These are phyloP conservation scores for Drosophila ficusphila DNA, from an alignment of 1,140 invertebrate species.

Conservation along the genomic window DNA sequence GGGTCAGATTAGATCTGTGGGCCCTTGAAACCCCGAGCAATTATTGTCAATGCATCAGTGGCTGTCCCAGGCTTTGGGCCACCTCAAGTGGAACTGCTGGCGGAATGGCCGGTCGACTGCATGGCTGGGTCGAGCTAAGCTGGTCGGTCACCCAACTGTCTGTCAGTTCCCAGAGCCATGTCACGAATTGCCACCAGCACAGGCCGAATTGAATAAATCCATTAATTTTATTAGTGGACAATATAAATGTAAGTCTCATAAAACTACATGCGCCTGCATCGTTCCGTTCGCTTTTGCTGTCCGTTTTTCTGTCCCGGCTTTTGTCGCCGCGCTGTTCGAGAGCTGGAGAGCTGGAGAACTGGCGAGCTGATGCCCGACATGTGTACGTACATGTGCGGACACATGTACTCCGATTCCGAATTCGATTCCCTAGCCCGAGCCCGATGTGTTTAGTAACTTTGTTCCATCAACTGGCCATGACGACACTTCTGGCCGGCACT, in stretches of 20 bases:
- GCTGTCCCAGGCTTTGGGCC: slow-evolving; percentile 21
- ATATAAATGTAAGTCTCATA: slow-evolving; percentile 73
- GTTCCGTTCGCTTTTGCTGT: slow-evolving; percentile 31
- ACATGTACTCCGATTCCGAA: slow-evolving; percentile 49
- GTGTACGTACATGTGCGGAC: slow-evolving; percentile 52
- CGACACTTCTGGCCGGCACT: slow-evolving; percentile 34
- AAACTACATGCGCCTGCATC: slow-evolving; percentile 68
- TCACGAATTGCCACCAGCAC: slow-evolving; percentile 73
- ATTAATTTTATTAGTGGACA: slow-evolving; percentile 79
- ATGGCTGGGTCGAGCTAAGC: not conserved
- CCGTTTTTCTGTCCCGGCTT: slow-evolving; percentile 16
- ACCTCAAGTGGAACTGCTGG: slow-evolving; percentile 69
- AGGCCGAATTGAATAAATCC: slow-evolving; percentile 72
- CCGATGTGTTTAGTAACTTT: slow-evolving; percentile 53
- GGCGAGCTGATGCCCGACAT: slow-evolving; percentile 49
- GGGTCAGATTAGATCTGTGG: slow-evolving; percentile 36
- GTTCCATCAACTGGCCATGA: slow-evolving; percentile 55
- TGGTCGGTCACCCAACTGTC: slow-evolving; percentile 28
- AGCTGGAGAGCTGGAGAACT: slow-evolving; percentile 7
- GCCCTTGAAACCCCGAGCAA: slow-evolving; percentile 17
- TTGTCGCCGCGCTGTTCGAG: slow-evolving; percentile 20
- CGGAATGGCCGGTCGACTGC: not conserved
- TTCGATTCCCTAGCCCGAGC: slow-evolving; percentile 28
- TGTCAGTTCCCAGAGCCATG: slow-evolving; percentile 45
- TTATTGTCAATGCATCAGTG: slow-evolving; percentile 32